Conservation (phyloP, 2,797 vertebrate genomes). For the Picus viridis region DNA sequence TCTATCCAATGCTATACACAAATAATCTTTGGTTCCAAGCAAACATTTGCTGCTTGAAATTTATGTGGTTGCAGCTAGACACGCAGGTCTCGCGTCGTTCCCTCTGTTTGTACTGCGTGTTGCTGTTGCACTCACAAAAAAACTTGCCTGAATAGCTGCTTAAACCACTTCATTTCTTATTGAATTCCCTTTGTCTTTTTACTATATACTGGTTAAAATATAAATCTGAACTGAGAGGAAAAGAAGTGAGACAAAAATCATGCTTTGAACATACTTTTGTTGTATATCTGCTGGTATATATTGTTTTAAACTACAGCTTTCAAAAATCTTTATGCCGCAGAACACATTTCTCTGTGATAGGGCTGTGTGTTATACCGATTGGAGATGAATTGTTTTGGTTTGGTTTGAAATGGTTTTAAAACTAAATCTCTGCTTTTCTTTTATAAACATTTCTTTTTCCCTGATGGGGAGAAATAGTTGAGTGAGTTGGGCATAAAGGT, state of each 20-base stretch:
- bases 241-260: background rate
- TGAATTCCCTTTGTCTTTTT: background rate
- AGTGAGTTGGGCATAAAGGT: background rate
- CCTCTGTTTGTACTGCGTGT: background rate
- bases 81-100: background rate
- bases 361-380: background rate
- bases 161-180: background rate
- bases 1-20: background rate
- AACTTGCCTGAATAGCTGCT: background rate
- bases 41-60: background rate
- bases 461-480: background rate
- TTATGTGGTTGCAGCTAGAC: background rate
- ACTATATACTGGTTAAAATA: background rate
- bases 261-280: background rate
- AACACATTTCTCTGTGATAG: background rate
- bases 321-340: background rate
- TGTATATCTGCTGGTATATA: background rate
- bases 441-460: background rate
- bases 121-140: background rate
- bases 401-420: background rate
- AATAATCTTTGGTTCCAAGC: background rate
- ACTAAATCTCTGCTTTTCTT: background rate
- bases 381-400: background rate
- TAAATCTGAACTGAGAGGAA: background rate
- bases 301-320: background rate